A percentile compares a stretch with the other conserved stretches of the same genome.
Evolutionary conservation across 2,113 vertebrate species (phyloP).

Genomic region (Redunca redunca): DNA sequence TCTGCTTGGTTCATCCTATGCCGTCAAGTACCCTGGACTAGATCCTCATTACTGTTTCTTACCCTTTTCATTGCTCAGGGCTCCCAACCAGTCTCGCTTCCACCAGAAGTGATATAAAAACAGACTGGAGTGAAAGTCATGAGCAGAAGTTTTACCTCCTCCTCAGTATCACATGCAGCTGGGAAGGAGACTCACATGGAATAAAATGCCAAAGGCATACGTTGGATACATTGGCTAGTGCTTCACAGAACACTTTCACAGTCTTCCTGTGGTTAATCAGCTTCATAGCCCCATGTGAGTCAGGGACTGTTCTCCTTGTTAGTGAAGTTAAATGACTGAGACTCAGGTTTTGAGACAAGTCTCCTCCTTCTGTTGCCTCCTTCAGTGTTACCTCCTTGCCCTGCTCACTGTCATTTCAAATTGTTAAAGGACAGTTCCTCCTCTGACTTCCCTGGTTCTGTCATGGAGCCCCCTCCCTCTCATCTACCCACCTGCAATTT

Average conservation of each 20-base stretch:
- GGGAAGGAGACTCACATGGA: not conserved
- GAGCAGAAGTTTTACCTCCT: not conserved
- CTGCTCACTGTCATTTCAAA: not conserved
- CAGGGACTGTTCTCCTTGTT: not conserved
- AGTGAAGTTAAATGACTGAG: not conserved
- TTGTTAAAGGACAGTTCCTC: not conserved
- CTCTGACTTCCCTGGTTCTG: not conserved
- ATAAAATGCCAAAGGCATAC: not conserved
- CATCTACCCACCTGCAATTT: not conserved
- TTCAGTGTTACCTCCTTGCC: not conserved
- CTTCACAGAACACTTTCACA: not conserved
- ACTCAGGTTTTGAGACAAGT: not conserved
- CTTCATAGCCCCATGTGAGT: not conserved
- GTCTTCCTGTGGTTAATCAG: not conserved
- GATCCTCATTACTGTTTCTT: not conserved
- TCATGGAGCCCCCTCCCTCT: not conserved
- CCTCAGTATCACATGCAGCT: not conserved
- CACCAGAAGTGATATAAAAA: not conserved
- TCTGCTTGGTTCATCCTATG: not conserved
- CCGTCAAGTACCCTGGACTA: not conserved
- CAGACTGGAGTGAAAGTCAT: not conserved
- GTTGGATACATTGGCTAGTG: not conserved
- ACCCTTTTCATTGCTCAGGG: not conserved
- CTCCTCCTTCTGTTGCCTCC: not conserved
- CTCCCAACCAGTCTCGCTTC: not conserved